Conservation (phyloP, 2,113 vertebrate species). For the Delphinapterus leucas region DNA sequence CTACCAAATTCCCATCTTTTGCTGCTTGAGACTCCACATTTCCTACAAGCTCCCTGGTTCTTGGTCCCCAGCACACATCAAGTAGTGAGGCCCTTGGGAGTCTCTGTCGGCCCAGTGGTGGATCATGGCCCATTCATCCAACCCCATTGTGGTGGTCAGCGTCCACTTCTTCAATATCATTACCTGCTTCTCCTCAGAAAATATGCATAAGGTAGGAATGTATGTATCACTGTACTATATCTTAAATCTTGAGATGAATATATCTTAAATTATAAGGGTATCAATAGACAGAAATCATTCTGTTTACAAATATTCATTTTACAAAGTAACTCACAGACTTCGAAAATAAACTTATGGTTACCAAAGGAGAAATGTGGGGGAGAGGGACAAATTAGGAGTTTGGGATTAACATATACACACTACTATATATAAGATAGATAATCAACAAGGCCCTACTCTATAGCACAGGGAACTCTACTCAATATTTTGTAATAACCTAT, state of each 20-base stretch:
- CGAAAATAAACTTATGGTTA: neutral
- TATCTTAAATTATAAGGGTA: neutral
- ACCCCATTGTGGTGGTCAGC: neutral
- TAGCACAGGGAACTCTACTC: neutral
- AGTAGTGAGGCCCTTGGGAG: neutral
- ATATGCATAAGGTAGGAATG: neutral
- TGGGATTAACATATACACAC: neutral
- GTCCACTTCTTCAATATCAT: neutral
- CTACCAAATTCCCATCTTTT: neutral
- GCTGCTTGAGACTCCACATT: neutral
- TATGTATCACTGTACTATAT: neutral
- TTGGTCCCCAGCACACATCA: too few species aligned
- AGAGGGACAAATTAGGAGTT: neutral
- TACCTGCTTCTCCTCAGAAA: neutral
- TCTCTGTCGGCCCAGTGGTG: neutral
- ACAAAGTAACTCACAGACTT: neutral
- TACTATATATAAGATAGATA: neutral
- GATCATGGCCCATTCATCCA: too few species aligned
- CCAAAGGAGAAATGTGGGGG: neutral
- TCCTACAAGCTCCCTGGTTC: neutral
- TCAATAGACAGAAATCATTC: neutral
- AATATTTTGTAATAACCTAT: neutral
- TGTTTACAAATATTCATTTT: conserved; percentile 15
- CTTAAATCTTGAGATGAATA: neutral
- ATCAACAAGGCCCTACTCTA: neutral